Base-by-base conservation (phyloP, 2,888 invertebrate species). In the Parnassius smintheus region DNA sequence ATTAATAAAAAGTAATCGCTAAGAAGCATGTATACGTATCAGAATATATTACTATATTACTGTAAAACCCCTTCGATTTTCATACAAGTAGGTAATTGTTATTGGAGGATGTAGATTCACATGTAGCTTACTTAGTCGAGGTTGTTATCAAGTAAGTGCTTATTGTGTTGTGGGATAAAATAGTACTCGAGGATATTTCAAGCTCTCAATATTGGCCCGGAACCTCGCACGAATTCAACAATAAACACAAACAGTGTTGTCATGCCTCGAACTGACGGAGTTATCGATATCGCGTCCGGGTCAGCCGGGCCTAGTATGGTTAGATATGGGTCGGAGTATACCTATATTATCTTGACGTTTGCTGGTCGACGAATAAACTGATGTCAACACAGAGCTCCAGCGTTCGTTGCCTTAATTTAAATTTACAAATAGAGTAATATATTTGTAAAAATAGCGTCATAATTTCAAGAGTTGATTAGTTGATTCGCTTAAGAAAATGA, bases 261-360 rank as follows among this genome's bases (percentile, higher is more conserved):
- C 85, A 86, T 83, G 86, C 85, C 76, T 70, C 66, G 71, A 72
- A 71, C 80, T 81, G 85, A 82, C 83, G 81, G 72, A 74, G 75
- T 80, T 86, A 86, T 85, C 85, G 70, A 70, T 73, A 71, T 72
- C 72, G 79, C 72, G 85, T 86, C 86, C 86, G 86, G 86, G 86
- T 86, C 86, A 81, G 63, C 66, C 68, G 73, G 75, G 74, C 73
- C 72, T 73, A 71, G 75, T 72, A 71, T 73, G 67, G 66, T 68
- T 70, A 70, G 75, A 75, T 75, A 75, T 70, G 70, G 70, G 65
- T 65, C 72, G 69, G 65, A 69, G 70, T 68, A 73, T 71, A 72
- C 68, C 72, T 70, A 72, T 70, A 68, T 63, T 69, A 66, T 69
- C 66, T 61, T 52, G 51, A 55, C 68, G 66, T 64, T 64, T 65